Conservation (phyloP, 2,113 vertebrate species). For the Antennarius striatus region DNA sequence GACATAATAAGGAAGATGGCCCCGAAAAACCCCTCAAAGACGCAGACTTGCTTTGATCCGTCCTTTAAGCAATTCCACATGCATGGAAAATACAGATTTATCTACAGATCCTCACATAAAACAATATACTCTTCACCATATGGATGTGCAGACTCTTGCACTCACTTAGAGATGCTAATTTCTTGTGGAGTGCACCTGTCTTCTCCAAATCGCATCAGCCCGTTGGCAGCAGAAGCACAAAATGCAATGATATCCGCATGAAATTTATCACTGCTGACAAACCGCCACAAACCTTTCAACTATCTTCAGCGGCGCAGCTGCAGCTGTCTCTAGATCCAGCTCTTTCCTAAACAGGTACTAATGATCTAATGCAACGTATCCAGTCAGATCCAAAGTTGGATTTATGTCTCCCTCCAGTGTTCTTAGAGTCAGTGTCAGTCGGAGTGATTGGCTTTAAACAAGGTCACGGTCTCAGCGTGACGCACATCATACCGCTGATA, state of each 20-base stretch:
- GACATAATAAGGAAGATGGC: conserved; percentile 40
- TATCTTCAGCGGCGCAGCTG: background rate
- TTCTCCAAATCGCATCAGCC: background rate
- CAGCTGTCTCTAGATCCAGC: conserved; percentile 5
- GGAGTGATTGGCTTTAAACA: conserved; percentile 36
- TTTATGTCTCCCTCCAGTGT: conserved; percentile 4
- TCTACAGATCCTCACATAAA: conserved; percentile 7
- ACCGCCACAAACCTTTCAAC: background rate
- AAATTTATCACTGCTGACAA: conserved; percentile 22
- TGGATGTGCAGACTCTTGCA: background rate
- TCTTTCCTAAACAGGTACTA: conserved; percentile 10
- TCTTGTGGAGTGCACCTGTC: conserved; percentile 20
- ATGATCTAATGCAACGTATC: conserved; percentile 19
- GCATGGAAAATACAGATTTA: conserved; percentile 11
- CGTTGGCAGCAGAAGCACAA: background rate
- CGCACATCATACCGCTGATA: conserved; percentile 8
- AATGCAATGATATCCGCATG: background rate
- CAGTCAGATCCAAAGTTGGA: conserved; percentile 3
- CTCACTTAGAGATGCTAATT: background rate
- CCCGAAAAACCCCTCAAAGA: conserved; percentile 69
- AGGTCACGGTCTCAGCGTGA: conserved; percentile 12
- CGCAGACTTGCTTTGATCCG: conserved; percentile 64
- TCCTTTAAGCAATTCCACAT: conserved; percentile 39
- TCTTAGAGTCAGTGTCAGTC: conserved; percentile 41
- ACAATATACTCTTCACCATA: background rate